These are phyloP conservation scores for Scaptomyza cyrtandrae DNA, from an alignment of 2,888 invertebrate species.

Conservation along the genomic window DNA sequence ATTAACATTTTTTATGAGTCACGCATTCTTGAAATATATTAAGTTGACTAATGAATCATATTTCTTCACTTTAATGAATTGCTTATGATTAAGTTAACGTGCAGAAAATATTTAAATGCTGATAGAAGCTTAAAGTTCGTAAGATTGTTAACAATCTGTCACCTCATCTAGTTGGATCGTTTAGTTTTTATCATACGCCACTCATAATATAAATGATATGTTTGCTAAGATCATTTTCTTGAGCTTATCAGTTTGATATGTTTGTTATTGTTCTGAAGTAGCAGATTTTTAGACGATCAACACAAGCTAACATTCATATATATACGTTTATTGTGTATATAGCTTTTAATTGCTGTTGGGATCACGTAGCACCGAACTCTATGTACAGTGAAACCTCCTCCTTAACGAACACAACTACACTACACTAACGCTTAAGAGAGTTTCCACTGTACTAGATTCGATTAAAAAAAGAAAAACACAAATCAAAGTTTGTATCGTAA, in stretches of 20 bases:
- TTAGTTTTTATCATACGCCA: conserved; percentile 19
- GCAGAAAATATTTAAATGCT: background rate
- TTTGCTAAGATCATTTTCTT: conserved; percentile 41
- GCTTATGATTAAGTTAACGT: background rate
- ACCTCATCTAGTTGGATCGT: conserved; percentile 23
- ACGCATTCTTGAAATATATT: background rate
- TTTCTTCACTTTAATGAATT: background rate
- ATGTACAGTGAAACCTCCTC: no score
- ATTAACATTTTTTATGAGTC: background rate
- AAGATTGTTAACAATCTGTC: background rate
- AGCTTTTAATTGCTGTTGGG: conserved; percentile 1
- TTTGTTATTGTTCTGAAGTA: conserved; percentile 11
- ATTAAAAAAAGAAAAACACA: conserved; percentile 17
- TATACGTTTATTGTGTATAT: background rate
- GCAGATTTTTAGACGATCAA: conserved; percentile 12
- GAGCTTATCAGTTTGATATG: conserved; percentile 33
- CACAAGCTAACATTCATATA: background rate
- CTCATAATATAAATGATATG: conserved; percentile 18
- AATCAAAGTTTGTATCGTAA: conserved; percentile 31
- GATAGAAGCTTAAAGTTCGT: background rate
- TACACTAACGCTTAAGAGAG: no score
- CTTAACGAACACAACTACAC: no score
- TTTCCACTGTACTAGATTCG: conserved; percentile 13
- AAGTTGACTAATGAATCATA: background rate
- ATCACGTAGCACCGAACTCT: conserved; percentile 47